These are phyloP conservation scores for Andrena minutula DNA, from an alignment of 2,888 invertebrate genomes.

Conservation along the genomic window DNA sequence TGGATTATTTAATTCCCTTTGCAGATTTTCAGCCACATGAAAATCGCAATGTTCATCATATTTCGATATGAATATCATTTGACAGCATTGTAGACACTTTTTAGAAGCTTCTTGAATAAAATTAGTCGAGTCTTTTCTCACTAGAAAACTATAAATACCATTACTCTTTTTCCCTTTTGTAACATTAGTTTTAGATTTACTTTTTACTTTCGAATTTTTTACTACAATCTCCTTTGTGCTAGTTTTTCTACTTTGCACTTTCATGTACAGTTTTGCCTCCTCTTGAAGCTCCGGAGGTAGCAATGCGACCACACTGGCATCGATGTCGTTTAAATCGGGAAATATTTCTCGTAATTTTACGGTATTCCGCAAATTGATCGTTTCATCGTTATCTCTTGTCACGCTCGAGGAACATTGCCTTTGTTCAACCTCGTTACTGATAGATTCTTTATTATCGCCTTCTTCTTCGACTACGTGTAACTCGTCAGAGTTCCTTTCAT, in stretches of 20 bases:
- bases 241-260: slow-evolving; percentile 51
- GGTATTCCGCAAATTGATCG: neutral
- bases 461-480: neutral
- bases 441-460: neutral
- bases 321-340: slow-evolving; percentile 84
- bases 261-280: slow-evolving; percentile 78
- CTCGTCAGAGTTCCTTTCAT: neutral
- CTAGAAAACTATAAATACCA: slow-evolving; percentile 84
- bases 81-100: slow-evolving; percentile 90
- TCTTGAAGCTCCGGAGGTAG: slow-evolving; percentile 83
- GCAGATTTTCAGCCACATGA: slow-evolving; percentile 93
- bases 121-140: slow-evolving; percentile 82
- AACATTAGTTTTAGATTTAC: slow-evolving; percentile 57
- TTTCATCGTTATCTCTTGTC: neutral
- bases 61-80: slow-evolving; percentile 87
- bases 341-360: slow-evolving; percentile 83
- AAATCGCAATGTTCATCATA: slow-evolving; percentile 93
- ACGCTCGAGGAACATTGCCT: neutral
- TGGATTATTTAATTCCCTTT: slow-evolving; percentile 87
- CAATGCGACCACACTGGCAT: slow-evolving; percentile 81
- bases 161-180: slow-evolving; percentile 62
- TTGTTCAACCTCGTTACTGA: neutral
- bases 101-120: slow-evolving; percentile 82
- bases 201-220: slow-evolving; percentile 66
- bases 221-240: slow-evolving; percentile 54